Percentiles rank a stretch among this genome's conserved stretches.
Conservation (phyloP, 2,797 vertebrate genomes). For the Mus caroli region DNA sequence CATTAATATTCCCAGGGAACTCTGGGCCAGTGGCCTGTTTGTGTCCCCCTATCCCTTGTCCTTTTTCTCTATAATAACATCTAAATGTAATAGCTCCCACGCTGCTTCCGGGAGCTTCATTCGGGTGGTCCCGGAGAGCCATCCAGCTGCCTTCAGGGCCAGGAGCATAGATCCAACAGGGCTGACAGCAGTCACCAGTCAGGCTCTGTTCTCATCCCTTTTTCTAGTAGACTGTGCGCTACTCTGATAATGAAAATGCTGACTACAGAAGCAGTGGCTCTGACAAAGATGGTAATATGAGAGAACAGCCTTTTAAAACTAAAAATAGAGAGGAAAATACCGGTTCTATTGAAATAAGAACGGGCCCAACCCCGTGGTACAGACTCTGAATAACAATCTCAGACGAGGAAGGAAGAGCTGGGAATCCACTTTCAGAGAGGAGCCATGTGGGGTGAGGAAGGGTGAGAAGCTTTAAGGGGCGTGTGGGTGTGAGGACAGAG, state of each 20-base stretch:
- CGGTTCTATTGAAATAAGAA: not conserved
- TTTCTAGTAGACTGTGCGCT: not conserved
- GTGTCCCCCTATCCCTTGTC: not conserved
- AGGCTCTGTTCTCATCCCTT: not conserved
- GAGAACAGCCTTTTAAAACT: not conserved
- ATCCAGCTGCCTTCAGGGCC: not conserved
- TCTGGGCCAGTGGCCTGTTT: not conserved
- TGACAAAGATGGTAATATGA: not conserved
- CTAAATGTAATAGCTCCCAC: not conserved
- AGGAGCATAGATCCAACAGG: not conserved
- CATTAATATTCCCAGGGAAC: not conserved
- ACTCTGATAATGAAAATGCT: not conserved
- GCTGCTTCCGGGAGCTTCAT: not conserved
- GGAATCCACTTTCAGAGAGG: not conserved
- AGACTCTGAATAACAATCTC: not conserved
- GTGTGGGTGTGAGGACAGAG: too few relatives aligned
- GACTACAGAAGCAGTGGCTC: slow-evolving; percentile 36
- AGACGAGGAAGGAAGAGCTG: not conserved
- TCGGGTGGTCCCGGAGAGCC: not conserved
- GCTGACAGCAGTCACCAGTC: slow-evolving; percentile 50
- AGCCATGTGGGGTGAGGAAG: not conserved
- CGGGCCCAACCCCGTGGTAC: not conserved
- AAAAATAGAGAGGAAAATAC: slow-evolving; percentile 63
- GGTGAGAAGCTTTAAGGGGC: not conserved
- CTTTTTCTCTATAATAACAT: not conserved